phyloP scores from a whole-genome alignment of 2,797 vertebrate species.

The Spinus pinus region DNA sequence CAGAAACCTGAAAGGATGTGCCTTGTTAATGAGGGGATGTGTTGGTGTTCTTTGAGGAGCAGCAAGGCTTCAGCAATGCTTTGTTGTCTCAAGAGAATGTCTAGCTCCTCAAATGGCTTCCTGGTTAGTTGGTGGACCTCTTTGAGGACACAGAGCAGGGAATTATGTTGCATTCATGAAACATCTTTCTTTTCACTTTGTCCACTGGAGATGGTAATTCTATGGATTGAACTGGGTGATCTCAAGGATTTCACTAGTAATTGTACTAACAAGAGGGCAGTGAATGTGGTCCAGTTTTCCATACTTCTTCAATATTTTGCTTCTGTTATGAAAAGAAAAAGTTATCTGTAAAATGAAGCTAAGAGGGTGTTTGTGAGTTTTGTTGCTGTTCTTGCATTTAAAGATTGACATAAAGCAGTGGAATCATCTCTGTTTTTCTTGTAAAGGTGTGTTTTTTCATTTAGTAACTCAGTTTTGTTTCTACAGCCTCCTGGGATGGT shows the following conservation, averaged over 20 bases:
- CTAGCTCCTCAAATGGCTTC: background rate
- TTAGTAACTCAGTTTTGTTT: slow-evolving; percentile 14
- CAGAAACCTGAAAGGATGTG: background rate
- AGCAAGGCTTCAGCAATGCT: background rate
- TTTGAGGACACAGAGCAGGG: background rate
- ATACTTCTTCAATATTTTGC: background rate
- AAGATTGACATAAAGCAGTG: background rate
- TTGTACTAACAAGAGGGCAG: background rate
- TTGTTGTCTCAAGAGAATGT: rapidly evolving
- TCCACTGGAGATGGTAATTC: background rate
- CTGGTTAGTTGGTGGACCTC: background rate
- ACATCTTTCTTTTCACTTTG: background rate
- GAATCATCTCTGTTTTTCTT: background rate
- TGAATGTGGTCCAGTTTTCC: background rate
- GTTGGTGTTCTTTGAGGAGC: background rate
- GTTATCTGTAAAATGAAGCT: background rate
- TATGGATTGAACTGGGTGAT: background rate
- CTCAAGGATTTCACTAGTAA: background rate
- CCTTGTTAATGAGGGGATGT: background rate
- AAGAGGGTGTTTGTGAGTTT: background rate
- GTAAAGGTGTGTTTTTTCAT: background rate
- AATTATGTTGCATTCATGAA: background rate
- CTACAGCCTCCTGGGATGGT: background rate
- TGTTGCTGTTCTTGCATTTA: background rate
- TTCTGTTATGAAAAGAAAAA: background rate